Evolutionary conservation across 2,888 invertebrate species (phyloP), one percentile per base, ranked within the genome.

Genomic region (Ephialtes manifestator): DNA sequence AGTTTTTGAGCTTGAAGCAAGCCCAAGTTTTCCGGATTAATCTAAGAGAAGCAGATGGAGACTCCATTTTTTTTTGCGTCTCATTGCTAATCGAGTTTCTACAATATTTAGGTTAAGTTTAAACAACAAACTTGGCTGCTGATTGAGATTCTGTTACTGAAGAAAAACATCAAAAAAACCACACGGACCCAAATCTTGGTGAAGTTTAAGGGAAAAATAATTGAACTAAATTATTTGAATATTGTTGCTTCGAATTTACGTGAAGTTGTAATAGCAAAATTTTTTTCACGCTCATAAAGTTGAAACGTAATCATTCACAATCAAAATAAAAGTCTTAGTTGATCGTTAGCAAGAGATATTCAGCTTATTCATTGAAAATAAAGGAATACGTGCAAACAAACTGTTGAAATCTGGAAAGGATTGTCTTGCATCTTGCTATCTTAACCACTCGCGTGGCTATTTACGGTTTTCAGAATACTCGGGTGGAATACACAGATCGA

Each of bases 401-500:
- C 35, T 28, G 28, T 18, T 46, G 48, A 77, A 60, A 67, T 58
- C 28, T 51, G 63, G 31, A 81, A 72, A 77, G 58, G 72, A 77
- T 81, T 84, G 72, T 46, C 72, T 68, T 51, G 58, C 58, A 68
- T 15, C 18, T 18, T 18, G n/a, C 39, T 63, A 63, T 39, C 18
- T 63, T 35, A 39, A 63, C 39, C 35, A 18, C 31, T 83, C 74
- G 81, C 84, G 78, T 84, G 84, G 81, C 78, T 78, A 13, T 78
- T 81, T 70, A 78, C 74, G 53, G 68, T 84, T 84, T 74, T 53
- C 77, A 81, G 78, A 68, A 78, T 78, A 46, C 43, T 20, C 46
- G 28, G 28, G 60, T 67, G 68, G n/a, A n/a, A n/a, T 63, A 20
- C 65, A 74, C 68, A 81, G 76, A 84, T 84, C 81, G 60, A 81